phyloP scores from a whole-genome alignment of 2,888 invertebrate species.

The Parelbella ahira region DNA sequence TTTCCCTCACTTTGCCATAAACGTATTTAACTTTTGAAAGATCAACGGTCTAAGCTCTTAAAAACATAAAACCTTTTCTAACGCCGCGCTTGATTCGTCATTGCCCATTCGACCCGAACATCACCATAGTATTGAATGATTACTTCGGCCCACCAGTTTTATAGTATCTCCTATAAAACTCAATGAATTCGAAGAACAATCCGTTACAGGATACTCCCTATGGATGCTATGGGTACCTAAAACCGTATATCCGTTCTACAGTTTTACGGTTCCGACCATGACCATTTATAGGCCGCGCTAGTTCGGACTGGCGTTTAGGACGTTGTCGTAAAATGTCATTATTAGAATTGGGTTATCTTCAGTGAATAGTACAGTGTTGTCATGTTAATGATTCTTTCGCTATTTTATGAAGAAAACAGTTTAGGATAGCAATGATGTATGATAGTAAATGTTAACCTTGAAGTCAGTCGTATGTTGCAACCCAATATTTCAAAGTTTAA shows the following conservation, averaged over 20 bases:
- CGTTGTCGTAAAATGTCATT: not conserved
- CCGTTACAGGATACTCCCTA: slow-evolving; percentile 13
- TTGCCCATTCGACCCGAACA: not conserved
- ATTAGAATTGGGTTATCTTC: not conserved
- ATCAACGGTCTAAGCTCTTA: no score
- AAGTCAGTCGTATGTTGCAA: no score
- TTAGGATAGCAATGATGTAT: no score
- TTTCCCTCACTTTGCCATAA: no score
- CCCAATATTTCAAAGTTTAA: no score
- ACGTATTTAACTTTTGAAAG: no score
- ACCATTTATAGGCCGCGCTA: slow-evolving; percentile 11
- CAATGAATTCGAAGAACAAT: slow-evolving; percentile 18
- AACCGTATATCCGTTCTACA: slow-evolving; percentile 8
- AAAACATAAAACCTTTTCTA: no score
- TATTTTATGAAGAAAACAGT: no score
- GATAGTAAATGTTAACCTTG: no score
- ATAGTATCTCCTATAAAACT: slow-evolving; percentile 12
- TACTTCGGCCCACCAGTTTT: not conserved
- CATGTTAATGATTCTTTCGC: no score
- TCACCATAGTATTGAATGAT: not conserved
- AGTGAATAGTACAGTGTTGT: no score
- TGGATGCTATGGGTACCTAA: slow-evolving; percentile 11
- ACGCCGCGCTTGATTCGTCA: no score
- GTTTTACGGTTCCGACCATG: slow-evolving; percentile 17
- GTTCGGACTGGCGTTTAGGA: slow-evolving; percentile 7